Evolutionary conservation across 2,113 vertebrate species (phyloP).

Genomic region (Pogona vitticeps): DNA sequence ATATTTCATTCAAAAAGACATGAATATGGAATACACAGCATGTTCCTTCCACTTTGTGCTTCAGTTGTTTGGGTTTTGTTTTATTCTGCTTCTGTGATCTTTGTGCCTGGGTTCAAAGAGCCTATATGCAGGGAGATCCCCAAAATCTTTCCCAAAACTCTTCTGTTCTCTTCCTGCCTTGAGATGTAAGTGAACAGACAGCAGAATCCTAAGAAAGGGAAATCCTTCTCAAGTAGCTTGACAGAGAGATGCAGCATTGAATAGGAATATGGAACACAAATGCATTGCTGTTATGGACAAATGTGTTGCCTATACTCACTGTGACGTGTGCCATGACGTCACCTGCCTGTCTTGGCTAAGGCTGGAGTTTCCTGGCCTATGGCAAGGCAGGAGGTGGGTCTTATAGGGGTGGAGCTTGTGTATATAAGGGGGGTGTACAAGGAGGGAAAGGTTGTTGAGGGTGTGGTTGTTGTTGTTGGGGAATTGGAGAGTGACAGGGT

Average conservation of each 20-base stretch:
- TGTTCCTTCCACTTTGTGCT: not conserved
- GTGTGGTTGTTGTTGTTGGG: too few species aligned
- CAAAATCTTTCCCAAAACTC: not conserved
- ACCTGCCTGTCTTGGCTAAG: too few species aligned
- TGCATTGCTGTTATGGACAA: not conserved
- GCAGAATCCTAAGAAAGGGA: not conserved
- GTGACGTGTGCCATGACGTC: too few species aligned
- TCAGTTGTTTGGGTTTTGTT: not conserved
- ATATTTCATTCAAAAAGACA: conserved; percentile 9
- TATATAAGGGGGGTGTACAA: too few species aligned
- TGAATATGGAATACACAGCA: not conserved
- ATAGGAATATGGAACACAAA: not conserved
- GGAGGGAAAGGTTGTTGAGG: too few species aligned
- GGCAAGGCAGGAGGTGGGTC: too few species aligned
- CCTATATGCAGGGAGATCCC: not conserved
- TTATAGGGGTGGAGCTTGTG: too few species aligned
- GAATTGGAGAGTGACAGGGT: too few species aligned
- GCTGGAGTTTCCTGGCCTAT: too few species aligned
- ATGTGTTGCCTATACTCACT: not conserved
- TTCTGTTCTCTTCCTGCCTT: not conserved
- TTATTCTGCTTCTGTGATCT: not conserved
- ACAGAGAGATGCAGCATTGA: too few species aligned
- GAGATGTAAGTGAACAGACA: not conserved
- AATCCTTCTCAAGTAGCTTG: not conserved
- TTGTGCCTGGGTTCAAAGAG: not conserved